phyloP scores from a whole-genome alignment of 1,140 invertebrate species.

The Cydia fagiglandana region DNA sequence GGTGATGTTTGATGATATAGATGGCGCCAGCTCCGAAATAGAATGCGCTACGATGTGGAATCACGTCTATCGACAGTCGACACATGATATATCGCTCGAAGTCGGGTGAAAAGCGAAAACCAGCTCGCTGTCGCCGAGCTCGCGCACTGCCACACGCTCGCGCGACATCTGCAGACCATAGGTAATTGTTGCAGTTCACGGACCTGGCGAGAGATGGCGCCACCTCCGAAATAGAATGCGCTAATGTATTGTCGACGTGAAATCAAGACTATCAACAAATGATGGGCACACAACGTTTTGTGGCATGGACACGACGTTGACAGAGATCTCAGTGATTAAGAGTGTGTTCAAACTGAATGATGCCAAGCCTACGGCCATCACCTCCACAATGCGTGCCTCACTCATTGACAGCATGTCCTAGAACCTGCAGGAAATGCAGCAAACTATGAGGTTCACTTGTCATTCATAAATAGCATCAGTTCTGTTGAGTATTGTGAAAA shows the following conservation, averaged over 20 bases:
- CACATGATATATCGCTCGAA: too few species aligned
- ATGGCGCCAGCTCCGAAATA: too few species aligned
- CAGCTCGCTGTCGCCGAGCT: slow-evolving; percentile 96
- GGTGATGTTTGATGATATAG: slow-evolving; percentile 55
- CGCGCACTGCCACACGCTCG: slow-evolving; percentile 91
- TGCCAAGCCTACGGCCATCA: slow-evolving; percentile 85
- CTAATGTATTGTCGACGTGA: too few species aligned
- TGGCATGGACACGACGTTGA: slow-evolving; percentile 98
- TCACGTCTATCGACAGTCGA: too few species aligned
- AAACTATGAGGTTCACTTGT: background rate
- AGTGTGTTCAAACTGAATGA: slow-evolving; percentile 98
- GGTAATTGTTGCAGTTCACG: slow-evolving; percentile 58
- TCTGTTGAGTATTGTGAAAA: background rate
- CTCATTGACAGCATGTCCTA: slow-evolving; percentile 87
- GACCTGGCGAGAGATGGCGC: too few species aligned
- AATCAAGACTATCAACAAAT: too few species aligned
- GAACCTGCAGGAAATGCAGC: slow-evolving; percentile 33
- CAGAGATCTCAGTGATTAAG: slow-evolving; percentile 98
- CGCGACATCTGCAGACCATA: slow-evolving; percentile 88
- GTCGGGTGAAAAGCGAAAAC: too few species aligned
- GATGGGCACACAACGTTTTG: slow-evolving; percentile 94
- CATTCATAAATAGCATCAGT: background rate
- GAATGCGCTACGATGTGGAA: too few species aligned
- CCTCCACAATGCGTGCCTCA: slow-evolving; percentile 87
- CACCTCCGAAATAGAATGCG: too few species aligned